Evolutionary conservation across 2,113 vertebrate species (phyloP), one percentile per base, ranked within the genome.

Genomic region (Arothron firmamentum): DNA sequence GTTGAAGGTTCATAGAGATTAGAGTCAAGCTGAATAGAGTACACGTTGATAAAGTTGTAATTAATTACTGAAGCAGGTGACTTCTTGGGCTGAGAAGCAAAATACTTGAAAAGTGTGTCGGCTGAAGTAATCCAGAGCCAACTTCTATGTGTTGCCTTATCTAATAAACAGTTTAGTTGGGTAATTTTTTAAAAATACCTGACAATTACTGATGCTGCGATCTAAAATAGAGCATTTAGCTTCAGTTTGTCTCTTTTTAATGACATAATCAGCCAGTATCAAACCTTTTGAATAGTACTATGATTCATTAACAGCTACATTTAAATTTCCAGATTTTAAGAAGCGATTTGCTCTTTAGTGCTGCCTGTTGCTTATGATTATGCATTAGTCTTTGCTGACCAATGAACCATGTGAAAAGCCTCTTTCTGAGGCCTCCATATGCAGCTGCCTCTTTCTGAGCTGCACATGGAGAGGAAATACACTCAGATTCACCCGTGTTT

Each of bases 131-230:
- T 48, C 65, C 56, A 66, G 41, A 72, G 66, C 28, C 59, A 60
- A 56, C 7, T 60, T 31, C 56, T 59, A n/a, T 64, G 21, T 52
- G 45, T 72, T 83, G 71, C 80, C 75, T 79, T 77, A 70, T 72
- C 1, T 28, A 15, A 16, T 60, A 60, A 59, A 52, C 45, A 16
- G 11, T 15, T 0, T 38, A 38, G n/a, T 47, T 46, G 3, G 12
- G 43, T 45, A 4, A 45, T 15, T 16, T n/a, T 6, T 2, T 47
- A n/a, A 6, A 5, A 45, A 2, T 6, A 47, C 15, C 15, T 47
- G 45, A 16, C 31, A 28, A 11, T 38, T 12, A 38, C 34, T 0
- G 43, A 45, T 54, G 42, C 28, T 49, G 62, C 58, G 56, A 46
- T 59, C 25, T 23, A 43, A 52, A 74, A 23, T 25, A 52, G 7